Conservation (phyloP, 1,140 invertebrate genomes). For the Pseudomyrmex flavicornis region DNA sequence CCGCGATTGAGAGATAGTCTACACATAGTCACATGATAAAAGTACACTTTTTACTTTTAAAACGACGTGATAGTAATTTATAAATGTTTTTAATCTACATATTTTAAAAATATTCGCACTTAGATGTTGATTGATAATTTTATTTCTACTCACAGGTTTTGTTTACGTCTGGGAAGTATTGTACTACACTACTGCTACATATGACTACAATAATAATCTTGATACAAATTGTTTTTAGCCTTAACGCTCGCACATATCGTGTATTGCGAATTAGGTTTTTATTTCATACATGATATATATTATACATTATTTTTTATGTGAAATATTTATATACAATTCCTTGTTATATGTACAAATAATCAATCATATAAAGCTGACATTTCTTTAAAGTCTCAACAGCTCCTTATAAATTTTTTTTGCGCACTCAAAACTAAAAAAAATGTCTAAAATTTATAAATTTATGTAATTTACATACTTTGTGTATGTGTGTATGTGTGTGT, state of each 20-base stretch:
- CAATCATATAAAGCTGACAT: conserved; percentile 14
- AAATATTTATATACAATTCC: conserved; percentile 65
- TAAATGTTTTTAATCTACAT: background rate
- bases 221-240: background rate
- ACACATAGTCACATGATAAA: too few relatives aligned
- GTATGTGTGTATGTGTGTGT: too few relatives aligned
- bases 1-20: too few relatives aligned
- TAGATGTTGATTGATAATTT: background rate
- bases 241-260: conserved; percentile 8
- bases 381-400: conserved; percentile 14
- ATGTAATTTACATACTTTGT: background rate
- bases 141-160: conserved; percentile 7
- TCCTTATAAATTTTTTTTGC: conserved; percentile 50
- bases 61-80: too few relatives aligned
- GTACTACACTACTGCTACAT: too few relatives aligned
- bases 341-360: conserved; percentile 68
- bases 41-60: too few relatives aligned
- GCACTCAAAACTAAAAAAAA: conserved; percentile 34
- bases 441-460: conserved; percentile 38
- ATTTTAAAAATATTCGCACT: background rate
- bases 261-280: conserved; percentile 38
- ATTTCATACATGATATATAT: conserved; percentile 44
- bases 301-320: conserved; percentile 56
- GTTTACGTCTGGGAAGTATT: background rate
- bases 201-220: conserved; percentile 7